phyloP scores from a whole-genome alignment of 1,140 invertebrate species.

The Stegodyphus dumicola region DNA sequence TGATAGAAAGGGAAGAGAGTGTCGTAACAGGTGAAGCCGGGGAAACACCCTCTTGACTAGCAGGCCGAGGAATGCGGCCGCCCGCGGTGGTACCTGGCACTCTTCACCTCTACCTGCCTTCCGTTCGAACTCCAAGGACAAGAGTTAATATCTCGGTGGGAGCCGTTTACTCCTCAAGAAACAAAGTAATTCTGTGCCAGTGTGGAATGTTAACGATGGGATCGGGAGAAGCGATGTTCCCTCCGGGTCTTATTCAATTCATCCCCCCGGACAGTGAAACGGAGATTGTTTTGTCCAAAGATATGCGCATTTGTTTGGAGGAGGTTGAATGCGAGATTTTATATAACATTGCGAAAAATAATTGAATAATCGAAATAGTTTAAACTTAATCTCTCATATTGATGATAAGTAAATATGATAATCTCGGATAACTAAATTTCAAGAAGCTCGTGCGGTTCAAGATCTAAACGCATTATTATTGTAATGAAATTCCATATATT shows the following conservation, averaged over 20 bases:
- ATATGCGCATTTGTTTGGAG: too few relatives aligned
- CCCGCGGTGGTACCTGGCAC: conserved; percentile 34
- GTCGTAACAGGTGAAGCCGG: conserved; percentile 5
- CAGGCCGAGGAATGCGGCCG: conserved; percentile 33
- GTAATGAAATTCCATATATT: too few relatives aligned
- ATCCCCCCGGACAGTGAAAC: too few relatives aligned
- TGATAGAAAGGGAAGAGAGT: not conserved
- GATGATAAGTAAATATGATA: too few relatives aligned
- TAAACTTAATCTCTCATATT: too few relatives aligned
- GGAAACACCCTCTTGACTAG: conserved; percentile 41
- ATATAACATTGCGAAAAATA: too few relatives aligned
- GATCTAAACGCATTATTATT: too few relatives aligned
- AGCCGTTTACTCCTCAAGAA: not conserved
- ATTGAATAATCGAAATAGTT: too few relatives aligned
- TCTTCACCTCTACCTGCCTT: not conserved
- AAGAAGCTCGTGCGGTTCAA: too few relatives aligned
- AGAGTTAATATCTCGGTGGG: not conserved
- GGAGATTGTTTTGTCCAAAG: too few relatives aligned
- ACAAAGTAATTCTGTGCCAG: not conserved
- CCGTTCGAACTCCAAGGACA: conserved; percentile 29
- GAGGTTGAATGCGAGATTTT: too few relatives aligned
- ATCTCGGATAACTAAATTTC: too few relatives aligned
- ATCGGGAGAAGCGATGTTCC: not conserved
- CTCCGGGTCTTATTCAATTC: not conserved
- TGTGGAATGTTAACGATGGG: not conserved